These are phyloP conservation scores for Patella pellucida DNA, from an alignment of 2,888 invertebrate species.

Conservation along the genomic window DNA sequence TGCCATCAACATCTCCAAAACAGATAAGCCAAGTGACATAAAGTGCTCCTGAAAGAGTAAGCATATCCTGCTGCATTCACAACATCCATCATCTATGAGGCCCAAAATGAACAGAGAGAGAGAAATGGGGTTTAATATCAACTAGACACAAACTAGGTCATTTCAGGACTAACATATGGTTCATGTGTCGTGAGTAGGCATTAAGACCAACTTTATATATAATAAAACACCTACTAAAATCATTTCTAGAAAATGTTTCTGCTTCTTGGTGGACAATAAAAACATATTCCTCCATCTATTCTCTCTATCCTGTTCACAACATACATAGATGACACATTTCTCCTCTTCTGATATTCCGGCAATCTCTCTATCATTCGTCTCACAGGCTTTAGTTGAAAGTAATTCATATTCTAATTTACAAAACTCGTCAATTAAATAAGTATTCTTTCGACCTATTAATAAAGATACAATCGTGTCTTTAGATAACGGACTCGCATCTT, in stretches of 20 bases:
- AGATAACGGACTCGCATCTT: conserved; percentile 33
- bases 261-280: conserved; percentile 26
- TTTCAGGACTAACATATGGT: too few relatives aligned
- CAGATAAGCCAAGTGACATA: neutral
- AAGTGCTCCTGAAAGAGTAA: neutral
- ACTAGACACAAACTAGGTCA: too few relatives aligned
- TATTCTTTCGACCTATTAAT: conserved; percentile 46
- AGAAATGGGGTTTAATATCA: too few relatives aligned
- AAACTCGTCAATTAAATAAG: conserved; percentile 54
- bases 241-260: conserved; percentile 57
- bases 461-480: conserved; percentile 48
- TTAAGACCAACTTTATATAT: too few relatives aligned
- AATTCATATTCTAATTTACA: conserved; percentile 37
- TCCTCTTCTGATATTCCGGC: conserved; percentile 48
- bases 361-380: conserved; percentile 15
- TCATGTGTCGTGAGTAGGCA: conserved; percentile 41
- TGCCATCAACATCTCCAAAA: neutral
- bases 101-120: too few relatives aligned
- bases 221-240: conserved; percentile 49
- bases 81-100: too few relatives aligned
- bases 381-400: conserved; percentile 2
- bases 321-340: conserved; percentile 44
- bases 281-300: conserved; percentile 55
- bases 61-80: neutral
- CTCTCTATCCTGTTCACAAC: conserved; percentile 39